Evolutionary conservation across 2,888 invertebrate genomes (phyloP).

Genomic region (Dolomedes plantarius): DNA sequence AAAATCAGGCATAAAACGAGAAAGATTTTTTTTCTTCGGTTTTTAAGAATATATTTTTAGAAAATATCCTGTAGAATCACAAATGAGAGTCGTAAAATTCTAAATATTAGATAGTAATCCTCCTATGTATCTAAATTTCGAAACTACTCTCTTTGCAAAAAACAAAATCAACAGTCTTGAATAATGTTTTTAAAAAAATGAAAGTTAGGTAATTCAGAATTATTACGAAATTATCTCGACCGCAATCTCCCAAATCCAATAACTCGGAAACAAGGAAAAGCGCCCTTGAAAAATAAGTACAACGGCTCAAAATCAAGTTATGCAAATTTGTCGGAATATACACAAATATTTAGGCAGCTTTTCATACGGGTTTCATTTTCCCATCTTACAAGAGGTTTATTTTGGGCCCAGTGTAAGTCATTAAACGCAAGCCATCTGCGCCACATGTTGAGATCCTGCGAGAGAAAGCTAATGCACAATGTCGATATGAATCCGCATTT

Average conservation of each 20-base stretch:
- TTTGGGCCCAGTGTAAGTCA: slow-evolving; percentile 37
- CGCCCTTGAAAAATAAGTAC: background rate
- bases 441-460: slow-evolving; percentile 22
- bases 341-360: slow-evolving; percentile 2
- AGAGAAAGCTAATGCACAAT: slow-evolving; percentile 34
- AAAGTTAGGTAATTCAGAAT: too few species aligned
- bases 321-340: background rate
- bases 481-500: slow-evolving; percentile 31
- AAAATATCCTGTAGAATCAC: too few species aligned
- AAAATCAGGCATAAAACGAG: too few species aligned
- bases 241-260: background rate
- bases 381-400: slow-evolving; percentile 47
- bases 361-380: background rate
- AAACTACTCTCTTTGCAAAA: too few species aligned
- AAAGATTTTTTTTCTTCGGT: too few species aligned
- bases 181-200: too few species aligned
- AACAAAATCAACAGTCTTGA: too few species aligned
- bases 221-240: too few species aligned
- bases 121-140: too few species aligned
- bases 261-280: background rate
- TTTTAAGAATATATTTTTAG: too few species aligned
- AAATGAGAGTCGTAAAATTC: too few species aligned
- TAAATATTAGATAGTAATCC: too few species aligned
- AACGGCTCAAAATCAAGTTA: background rate
- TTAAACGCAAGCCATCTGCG: slow-evolving; percentile 49